phyloP scores from a whole-genome alignment of 2,888 invertebrate species.

The Rotaria magnacalcarata region DNA sequence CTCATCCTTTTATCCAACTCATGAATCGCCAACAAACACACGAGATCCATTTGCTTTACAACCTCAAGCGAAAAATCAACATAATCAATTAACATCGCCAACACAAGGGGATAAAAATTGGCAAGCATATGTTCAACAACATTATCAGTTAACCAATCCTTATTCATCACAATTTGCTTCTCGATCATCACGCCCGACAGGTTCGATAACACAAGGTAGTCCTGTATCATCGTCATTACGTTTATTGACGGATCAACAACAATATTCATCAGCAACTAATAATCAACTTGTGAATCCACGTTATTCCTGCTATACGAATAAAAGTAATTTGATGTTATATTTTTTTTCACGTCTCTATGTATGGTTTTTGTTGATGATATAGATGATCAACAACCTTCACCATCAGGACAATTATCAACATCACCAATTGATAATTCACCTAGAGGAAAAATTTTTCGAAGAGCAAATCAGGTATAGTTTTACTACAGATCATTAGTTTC shows the following conservation, averaged over 20 bases:
- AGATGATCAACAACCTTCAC: neutral
- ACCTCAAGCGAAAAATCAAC: neutral
- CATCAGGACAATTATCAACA: neutral
- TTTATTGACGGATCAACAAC: neutral
- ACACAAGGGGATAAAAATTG: neutral
- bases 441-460: neutral
- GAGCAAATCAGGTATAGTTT: neutral
- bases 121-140: conserved; percentile 15
- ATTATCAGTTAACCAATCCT: neutral
- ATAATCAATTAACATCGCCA: neutral
- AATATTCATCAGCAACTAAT: conserved; percentile 4
- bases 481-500: no score
- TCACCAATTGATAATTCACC: neutral
- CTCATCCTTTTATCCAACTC: neutral
- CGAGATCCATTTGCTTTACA: conserved; percentile 34
- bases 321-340: neutral
- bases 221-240: neutral
- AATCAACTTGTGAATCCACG: conserved; percentile 21
- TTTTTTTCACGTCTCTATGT: no score
- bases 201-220: conserved; percentile 28
- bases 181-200: neutral
- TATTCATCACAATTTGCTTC: neutral
- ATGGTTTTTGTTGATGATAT: neutral
- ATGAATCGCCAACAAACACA: neutral
- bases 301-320: neutral